Percentiles rank a stretch among this genome's conserved stretches.
Evolutionary conservation across 2,888 invertebrate species (phyloP).

Genomic region (Pollenia amentaria): DNA sequence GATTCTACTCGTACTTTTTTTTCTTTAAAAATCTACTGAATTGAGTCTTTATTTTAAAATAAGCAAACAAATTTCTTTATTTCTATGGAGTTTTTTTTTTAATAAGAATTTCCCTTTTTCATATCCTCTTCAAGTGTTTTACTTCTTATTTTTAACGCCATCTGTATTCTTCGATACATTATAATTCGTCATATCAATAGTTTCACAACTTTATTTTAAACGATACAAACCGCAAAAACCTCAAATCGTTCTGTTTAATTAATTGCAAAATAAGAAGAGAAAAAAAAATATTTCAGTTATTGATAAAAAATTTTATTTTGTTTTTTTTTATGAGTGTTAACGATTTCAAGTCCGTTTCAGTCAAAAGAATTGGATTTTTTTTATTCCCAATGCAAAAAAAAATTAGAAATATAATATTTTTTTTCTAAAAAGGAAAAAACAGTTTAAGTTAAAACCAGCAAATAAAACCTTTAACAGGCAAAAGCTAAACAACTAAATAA

Average conservation of each 20-base stretch:
- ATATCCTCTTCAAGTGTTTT: conserved; percentile 4
- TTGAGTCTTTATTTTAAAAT: too few species aligned
- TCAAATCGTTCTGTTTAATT: conserved; percentile 24
- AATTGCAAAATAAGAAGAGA: background rate
- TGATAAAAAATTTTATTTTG: background rate
- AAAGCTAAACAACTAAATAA: conserved; percentile 1
- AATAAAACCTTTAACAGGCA: too few species aligned
- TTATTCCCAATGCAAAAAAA: background rate
- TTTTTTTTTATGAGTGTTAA: background rate
- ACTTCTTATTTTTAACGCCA: background rate
- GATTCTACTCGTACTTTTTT: too few species aligned
- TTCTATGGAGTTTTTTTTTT: too few species aligned
- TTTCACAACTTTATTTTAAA: background rate
- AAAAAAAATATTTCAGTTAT: background rate
- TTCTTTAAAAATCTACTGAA: too few species aligned
- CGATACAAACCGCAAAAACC: conserved; percentile 1
- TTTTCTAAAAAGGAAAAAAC: too few species aligned
- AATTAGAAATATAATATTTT: too few species aligned
- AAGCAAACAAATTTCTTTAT: too few species aligned
- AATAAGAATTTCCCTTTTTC: background rate
- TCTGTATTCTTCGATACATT: background rate
- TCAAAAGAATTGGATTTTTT: background rate
- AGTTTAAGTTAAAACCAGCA: too few species aligned
- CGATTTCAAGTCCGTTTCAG: conserved; percentile 9
- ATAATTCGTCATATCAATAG: background rate